phyloP scores from a whole-genome alignment of 2,888 invertebrate genomes.

The Drosophila mimetica region DNA sequence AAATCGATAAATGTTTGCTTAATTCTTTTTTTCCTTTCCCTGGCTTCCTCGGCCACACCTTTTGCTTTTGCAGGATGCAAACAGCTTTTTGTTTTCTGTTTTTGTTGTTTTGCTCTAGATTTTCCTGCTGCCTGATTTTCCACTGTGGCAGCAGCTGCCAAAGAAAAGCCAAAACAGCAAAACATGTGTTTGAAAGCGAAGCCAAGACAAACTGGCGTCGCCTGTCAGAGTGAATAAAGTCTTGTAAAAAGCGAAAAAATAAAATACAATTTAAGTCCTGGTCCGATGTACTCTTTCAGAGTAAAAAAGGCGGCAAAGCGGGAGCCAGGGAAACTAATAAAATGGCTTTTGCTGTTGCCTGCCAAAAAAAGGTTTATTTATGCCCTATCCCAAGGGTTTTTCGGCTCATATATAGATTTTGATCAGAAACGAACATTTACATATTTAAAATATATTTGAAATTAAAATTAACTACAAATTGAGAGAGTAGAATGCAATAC shows the following conservation, averaged over 20 bases:
- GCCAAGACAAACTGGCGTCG: constrained; percentile 65
- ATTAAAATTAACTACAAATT: no score
- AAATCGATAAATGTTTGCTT: constrained; percentile 52
- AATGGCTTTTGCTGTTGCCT: constrained; percentile 18
- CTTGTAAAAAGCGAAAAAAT: constrained; percentile 28
- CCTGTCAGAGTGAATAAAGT: constrained; percentile 41
- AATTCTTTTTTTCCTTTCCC: constrained; percentile 34
- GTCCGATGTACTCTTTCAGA: background rate
- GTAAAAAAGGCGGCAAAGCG: background rate
- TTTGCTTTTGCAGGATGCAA: constrained; percentile 28
- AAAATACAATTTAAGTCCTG: constrained; percentile 5
- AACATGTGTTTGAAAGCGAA: constrained; percentile 53
- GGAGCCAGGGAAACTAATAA: constrained; percentile 25
- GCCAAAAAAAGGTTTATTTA: constrained; percentile 10
- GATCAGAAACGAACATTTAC: no score
- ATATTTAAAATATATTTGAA: no score
- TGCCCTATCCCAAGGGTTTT: background rate
- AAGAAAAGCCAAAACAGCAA: constrained; percentile 23
- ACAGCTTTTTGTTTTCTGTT: constrained; percentile 20
- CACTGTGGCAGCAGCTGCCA: constrained; percentile 46
- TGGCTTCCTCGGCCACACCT: constrained; percentile 30
- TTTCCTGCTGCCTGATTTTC: constrained; percentile 38
- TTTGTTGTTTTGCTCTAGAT: constrained; percentile 52
- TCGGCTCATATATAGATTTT: background rate
- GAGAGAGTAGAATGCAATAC: no score